These are phyloP conservation scores for Jordanella pulchra DNA, from an alignment of 2,797 vertebrate species.

Conservation along the genomic window DNA sequence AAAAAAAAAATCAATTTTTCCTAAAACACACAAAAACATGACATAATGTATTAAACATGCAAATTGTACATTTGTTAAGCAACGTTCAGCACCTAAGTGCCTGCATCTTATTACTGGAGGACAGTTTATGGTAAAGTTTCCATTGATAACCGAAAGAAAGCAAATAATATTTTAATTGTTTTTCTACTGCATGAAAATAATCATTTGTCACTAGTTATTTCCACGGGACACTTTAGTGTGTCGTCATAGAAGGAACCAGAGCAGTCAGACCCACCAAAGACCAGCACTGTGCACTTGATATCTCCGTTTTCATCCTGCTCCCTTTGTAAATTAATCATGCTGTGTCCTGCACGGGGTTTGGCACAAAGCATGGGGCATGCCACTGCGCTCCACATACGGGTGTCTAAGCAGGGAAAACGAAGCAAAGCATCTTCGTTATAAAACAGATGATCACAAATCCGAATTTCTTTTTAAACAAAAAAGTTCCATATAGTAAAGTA, in stretches of 20 bases:
- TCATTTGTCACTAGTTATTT: constrained; percentile 59
- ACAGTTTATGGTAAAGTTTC: neutral
- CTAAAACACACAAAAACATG: neutral
- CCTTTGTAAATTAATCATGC: constrained; percentile 75
- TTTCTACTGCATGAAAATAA: neutral
- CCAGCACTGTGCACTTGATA: constrained; percentile 71
- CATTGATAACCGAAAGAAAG: neutral
- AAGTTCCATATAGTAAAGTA: neutral
- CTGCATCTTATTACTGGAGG: neutral
- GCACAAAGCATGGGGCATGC: constrained; percentile 73
- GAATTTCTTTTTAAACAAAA: neutral
- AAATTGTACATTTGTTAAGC: constrained; percentile 53
- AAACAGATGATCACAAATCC: neutral
- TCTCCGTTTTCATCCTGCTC: constrained; percentile 41
- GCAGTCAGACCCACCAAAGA: constrained; percentile 89
- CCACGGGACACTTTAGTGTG: constrained; percentile 70
- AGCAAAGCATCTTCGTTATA: neutral
- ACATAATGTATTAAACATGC: constrained; percentile 33
- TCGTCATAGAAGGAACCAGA: constrained; percentile 84
- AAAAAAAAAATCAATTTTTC: constrained; percentile 7
- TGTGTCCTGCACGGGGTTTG: constrained; percentile 86
- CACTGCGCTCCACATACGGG: constrained; percentile 82
- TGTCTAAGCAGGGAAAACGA: constrained; percentile 73
- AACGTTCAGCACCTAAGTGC: constrained; percentile 37
- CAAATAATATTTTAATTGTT: constrained; percentile 1